Percentiles rank a stretch among this genome's conserved stretches.
Conservation (phyloP, 2,888 invertebrate genomes). For the Parnassius orleans region DNA sequence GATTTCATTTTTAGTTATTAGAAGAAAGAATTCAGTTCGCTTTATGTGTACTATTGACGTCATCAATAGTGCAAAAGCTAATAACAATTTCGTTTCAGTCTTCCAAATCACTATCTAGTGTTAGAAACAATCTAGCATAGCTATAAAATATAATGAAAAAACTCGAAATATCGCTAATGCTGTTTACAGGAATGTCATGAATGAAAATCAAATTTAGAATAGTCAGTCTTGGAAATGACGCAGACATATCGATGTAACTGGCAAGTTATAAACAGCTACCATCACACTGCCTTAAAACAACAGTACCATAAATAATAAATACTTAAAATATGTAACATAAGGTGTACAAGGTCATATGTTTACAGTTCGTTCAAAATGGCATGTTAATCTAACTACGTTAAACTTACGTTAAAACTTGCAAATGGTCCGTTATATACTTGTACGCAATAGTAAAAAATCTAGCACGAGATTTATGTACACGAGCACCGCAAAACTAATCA, state of each 20-base stretch:
- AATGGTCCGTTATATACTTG: slow-evolving; percentile 71
- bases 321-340: slow-evolving; percentile 63
- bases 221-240: slow-evolving; percentile 74
- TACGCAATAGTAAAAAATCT: slow-evolving; percentile 78
- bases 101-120: slow-evolving; percentile 46
- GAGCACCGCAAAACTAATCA: slow-evolving; percentile 72
- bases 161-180: slow-evolving; percentile 29
- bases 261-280: slow-evolving; percentile 47
- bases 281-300: slow-evolving; percentile 37
- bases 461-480: slow-evolving; percentile 75
- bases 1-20: slow-evolving; percentile 20
- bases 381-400: slow-evolving; percentile 23
- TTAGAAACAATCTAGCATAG: slow-evolving; percentile 52
- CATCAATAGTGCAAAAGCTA: slow-evolving; percentile 70
- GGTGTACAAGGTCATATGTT: slow-evolving; percentile 7
- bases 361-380: slow-evolving; percentile 10
- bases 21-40: slow-evolving; percentile 41
- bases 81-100: slow-evolving; percentile 53
- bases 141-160: slow-evolving; percentile 39
- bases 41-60: slow-evolving; percentile 65
- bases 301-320: slow-evolving; percentile 65
- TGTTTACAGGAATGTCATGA: slow-evolving; percentile 62
- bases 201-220: slow-evolving; percentile 67
- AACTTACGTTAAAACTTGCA: slow-evolving; percentile 49
- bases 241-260: slow-evolving; percentile 48